These are phyloP conservation scores for Raja brachyura DNA, from an alignment of 2,113 vertebrate genomes.

Conservation along the genomic window DNA sequence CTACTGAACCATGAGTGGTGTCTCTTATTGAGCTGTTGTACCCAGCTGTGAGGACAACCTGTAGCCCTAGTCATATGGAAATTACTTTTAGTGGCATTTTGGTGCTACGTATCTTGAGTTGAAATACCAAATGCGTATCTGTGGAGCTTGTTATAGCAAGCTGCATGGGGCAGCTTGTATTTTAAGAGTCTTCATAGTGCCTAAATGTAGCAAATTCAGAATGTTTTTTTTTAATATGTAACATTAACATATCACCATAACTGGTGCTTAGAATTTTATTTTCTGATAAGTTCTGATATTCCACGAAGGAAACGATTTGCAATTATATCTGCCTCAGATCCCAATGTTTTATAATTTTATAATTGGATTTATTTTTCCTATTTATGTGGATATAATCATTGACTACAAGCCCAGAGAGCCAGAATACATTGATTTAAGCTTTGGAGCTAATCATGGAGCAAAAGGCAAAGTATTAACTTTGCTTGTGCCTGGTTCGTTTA, in stretches of 20 bases:
- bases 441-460: background rate
- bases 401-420: background rate
- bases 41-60: background rate
- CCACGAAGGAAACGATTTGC: background rate
- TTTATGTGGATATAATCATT: background rate
- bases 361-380: background rate
- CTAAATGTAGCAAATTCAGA: background rate
- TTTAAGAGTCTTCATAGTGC: background rate
- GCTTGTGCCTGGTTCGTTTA: background rate
- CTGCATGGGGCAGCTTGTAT: background rate
- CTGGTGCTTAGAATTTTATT: background rate
- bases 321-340: background rate
- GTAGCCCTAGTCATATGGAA: background rate
- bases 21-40: background rate
- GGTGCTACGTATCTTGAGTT: background rate
- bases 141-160: background rate
- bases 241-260: background rate
- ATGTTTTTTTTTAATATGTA: background rate
- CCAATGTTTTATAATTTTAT: background rate
- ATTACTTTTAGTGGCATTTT: background rate
- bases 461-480: background rate
- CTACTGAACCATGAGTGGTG: background rate
- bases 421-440: background rate
- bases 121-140: background rate
- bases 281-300: background rate